phyloP scores from a whole-genome alignment of 2,113 vertebrate genomes.

The Pithys albifrons region DNA sequence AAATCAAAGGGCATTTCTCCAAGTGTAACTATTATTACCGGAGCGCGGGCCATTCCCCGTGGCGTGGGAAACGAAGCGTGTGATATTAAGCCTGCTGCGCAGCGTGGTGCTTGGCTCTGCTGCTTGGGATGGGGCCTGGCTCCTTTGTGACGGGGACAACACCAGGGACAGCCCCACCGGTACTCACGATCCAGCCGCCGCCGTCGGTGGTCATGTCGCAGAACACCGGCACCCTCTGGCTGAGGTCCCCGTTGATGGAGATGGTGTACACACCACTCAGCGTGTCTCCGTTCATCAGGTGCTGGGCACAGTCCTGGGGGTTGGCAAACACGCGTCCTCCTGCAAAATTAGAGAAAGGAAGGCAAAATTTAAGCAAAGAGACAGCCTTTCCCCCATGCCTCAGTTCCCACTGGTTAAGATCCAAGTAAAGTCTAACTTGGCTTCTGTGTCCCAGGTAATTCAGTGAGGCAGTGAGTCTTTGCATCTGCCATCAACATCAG shows the following conservation, averaged over 20 bases:
- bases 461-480: fast-evolving
- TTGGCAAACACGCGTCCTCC: slow-evolving; percentile 90
- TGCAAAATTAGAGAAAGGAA: slow-evolving; percentile 43
- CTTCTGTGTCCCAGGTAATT: background rate
- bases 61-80: slow-evolving; percentile 17
- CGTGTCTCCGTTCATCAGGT: slow-evolving; percentile 91
- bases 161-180: fast-evolving
- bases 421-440: background rate
- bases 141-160: fast-evolving
- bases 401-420: background rate
- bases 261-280: slow-evolving; percentile 91
- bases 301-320: slow-evolving; percentile 96
- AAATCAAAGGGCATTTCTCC: slow-evolving; percentile 68
- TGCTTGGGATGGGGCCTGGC: background rate
- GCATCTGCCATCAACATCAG: background rate
- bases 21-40: slow-evolving; percentile 52
- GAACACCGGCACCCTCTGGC: slow-evolving; percentile 91
- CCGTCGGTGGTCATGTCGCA: slow-evolving; percentile 95
- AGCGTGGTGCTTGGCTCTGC: background rate
- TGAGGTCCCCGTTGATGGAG: slow-evolving; percentile 88
- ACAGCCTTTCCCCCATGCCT: background rate
- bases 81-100: background rate
- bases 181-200: slow-evolving; percentile 97
- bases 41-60: slow-evolving; percentile 15
- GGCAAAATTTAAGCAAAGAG: background rate